A percentile compares a stretch with the other conserved stretches of the same genome.
These are phyloP conservation scores for pig (Sus scrofa) DNA, from an alignment of 2,113 vertebrate species.

Conservation along the genomic window DNA sequence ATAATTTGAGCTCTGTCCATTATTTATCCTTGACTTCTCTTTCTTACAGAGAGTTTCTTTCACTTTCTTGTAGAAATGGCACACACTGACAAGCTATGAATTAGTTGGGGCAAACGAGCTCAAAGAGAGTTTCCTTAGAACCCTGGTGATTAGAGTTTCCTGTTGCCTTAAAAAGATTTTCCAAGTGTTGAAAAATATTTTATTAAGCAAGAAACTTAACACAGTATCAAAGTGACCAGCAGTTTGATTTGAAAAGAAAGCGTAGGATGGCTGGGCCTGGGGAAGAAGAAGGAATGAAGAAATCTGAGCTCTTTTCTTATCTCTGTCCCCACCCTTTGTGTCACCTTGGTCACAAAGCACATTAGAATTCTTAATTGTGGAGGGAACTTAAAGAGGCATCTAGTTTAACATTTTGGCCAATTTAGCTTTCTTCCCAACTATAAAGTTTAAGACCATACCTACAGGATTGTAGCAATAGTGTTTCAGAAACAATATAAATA, in stretches of 20 bases:
- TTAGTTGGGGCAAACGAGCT: not conserved
- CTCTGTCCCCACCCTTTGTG: not conserved
- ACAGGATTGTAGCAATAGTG: not conserved
- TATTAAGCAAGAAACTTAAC: conserved; percentile 6
- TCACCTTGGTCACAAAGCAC: not conserved
- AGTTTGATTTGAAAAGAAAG: not conserved
- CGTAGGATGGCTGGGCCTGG: not conserved
- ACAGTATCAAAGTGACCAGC: not conserved
- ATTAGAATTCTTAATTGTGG: not conserved
- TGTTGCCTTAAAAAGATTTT: not conserved
- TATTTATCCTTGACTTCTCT: not conserved
- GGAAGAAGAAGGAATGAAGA: not conserved
- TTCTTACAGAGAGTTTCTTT: not conserved
- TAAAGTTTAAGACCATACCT: not conserved
- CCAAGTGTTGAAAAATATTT: conserved; percentile 11
- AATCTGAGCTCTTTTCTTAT: not conserved
- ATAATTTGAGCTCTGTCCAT: not conserved
- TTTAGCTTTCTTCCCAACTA: not conserved
- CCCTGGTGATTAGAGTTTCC: not conserved
- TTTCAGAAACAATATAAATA: conserved; percentile 31
- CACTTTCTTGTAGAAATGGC: conserved; percentile 5
- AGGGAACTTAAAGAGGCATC: not conserved
- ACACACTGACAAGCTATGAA: not conserved
- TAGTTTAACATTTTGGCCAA: not conserved
- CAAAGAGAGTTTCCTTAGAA: not conserved